phyloP scores from a whole-genome alignment of 2,888 invertebrate genomes.

The Tetranychus piercei region DNA sequence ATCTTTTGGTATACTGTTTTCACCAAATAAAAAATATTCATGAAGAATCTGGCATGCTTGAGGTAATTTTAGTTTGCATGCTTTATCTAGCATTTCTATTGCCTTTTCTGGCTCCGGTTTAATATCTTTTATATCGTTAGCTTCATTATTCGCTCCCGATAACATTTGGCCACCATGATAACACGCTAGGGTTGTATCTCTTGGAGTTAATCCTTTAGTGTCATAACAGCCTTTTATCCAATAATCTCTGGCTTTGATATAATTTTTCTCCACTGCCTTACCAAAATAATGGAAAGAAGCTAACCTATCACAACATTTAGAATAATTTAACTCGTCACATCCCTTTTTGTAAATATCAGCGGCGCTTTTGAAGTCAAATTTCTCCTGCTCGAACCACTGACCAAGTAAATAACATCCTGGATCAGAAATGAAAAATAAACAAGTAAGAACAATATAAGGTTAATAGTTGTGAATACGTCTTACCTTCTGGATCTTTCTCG shows the following conservation, averaged over 20 bases:
- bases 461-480: background rate
- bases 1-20: background rate
- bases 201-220: background rate
- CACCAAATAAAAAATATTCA: background rate
- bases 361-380: background rate
- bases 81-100: background rate
- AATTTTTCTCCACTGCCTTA: background rate
- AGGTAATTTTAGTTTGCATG: background rate
- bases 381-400: background rate
- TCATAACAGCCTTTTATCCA: background rate
- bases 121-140: background rate
- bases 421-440: background rate
- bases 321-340: slow-evolving; percentile 8
- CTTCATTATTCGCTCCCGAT: background rate
- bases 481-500: slow-evolving; percentile 9
- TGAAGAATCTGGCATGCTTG: background rate
- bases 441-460: background rate
- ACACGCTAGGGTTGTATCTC: background rate
- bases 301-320: background rate
- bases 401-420: background rate
- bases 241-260: background rate
- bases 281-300: background rate
- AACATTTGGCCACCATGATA: background rate
- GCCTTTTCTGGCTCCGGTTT: background rate
- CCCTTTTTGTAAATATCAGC: slow-evolving; percentile 1